Evolutionary conservation across 2,797 vertebrate genomes (phyloP), one percentile per base, ranked within the genome.

Genomic region (Hippoglossus hippoglossus): DNA sequence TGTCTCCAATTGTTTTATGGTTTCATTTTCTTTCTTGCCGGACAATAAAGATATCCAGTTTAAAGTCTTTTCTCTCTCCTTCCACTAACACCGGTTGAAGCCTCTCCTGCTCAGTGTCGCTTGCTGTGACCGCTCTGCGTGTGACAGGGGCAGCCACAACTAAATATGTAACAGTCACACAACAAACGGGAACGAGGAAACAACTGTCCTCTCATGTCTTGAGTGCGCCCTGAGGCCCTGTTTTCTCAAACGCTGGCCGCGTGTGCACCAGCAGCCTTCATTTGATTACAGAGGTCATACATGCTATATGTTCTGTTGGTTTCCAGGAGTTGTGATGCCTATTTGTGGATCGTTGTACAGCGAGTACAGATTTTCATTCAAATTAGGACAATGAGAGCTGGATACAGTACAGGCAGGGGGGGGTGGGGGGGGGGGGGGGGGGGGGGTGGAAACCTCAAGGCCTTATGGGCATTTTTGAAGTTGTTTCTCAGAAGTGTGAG

Each of bases 191-290:
- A 67, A 61, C 26, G 74, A 79, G 69, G 13, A 52, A 19, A 65
- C 76, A 79, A 72, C 28, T 34, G 24, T 71, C 66, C 50, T 79
- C 57, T 78, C 41, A 79, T 69, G 77, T 88, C 78, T 87, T 87
- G 57, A 83, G 72, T 21, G 71, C 3, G 7, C 67, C 71, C 67
- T 36, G 2, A 64, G 70, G 75, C 67, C 68, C 79, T 22, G 18
- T 69, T 83, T 74, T 65, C 59, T 55, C 54, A 46, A 72, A 77
- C 2, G 3, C 26, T 85, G 85, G 74, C 85, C 6, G 3, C 2
- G 16, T 11, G 51, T 31, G 26, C 53, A 19, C 8, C 58, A 41
- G 3, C 71, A 69, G 60, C 65, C 5, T 58, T 75, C 53, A 49
- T 71, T 7, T 74, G 65, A 77, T 82, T 75, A 80, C 72, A 65